Evolutionary conservation across 2,113 vertebrate genomes (phyloP), one percentile per base, ranked within the genome.

Genomic region (Epinephelus cyanopodus): DNA sequence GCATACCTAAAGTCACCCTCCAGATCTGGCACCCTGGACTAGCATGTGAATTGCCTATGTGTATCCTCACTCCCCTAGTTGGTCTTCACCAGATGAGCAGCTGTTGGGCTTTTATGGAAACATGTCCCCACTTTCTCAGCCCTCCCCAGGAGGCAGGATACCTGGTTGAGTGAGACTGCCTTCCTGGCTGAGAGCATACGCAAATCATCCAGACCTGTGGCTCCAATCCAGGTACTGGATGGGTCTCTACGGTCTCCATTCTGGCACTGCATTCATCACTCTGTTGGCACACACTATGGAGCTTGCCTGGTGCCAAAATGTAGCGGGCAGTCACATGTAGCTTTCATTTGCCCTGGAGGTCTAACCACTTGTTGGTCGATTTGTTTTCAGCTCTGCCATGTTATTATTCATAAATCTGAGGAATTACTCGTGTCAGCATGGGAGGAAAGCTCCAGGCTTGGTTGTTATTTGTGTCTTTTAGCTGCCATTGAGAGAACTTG

Each of bases 141-240:
- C 25, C 47, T 70, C 39, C 42, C 56, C 17, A 2, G 17, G 42
- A 79, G 67, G 72, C 63, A 81, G 64, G 47, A 82, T 77, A 89
- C 79, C 76, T 89, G 79, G 74, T 61, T 67, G 75, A 87, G 63
- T 74, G 67, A 79, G 53, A 64, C 54, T 50, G 33, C 58, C 66
- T 82, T 86, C 63, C 73, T 73, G 75, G 68, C 52, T 67, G 78
- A 58, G 33, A 74, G 62, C 39, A 54, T 66, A 39, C 42, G 19
- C 53, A 52, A 58, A 79, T 27, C n/a, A 86, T 74, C 57, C 66
- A 63, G 78, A 56, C 57, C 29, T 50, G 37, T 66, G 71, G 50
- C 78, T 74, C 25, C 27, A 21, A 0, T 65, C 47, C 83, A 79
- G 52, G 7, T 23, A 23, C 58, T 8, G 53, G 25, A 23, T 25